Conservation (phyloP, 64 coral and sea anemone species). For the Stichodactyla mertensii region DNA sequence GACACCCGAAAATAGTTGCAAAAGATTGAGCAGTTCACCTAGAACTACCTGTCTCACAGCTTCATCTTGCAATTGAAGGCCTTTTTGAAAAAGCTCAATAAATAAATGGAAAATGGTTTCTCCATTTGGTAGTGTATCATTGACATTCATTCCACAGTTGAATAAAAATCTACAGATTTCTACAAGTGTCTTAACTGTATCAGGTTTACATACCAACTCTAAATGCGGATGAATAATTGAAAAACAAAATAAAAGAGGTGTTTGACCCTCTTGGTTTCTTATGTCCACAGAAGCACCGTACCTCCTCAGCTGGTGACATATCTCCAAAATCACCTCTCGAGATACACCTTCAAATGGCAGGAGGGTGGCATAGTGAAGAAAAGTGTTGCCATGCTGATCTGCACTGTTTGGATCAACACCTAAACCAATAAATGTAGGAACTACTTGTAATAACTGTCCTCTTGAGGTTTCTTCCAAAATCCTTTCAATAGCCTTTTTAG, state of each 20-base stretch:
- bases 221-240: background rate
- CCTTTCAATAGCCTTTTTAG: background rate
- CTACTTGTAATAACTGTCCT: background rate
- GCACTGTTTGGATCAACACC: conserved; percentile 21
- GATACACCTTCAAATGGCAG: background rate
- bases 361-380: background rate
- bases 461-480: background rate
- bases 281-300: background rate
- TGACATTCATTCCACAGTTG: background rate
- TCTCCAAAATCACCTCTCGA: background rate
- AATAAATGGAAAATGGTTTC: background rate
- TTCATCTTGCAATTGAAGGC: background rate
- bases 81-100: background rate
- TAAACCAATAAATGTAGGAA: background rate
- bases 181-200: background rate
- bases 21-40: background rate
- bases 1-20: background rate
- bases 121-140: conserved; percentile 8
- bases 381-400: background rate
- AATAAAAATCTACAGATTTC: background rate
- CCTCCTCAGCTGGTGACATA: background rate
- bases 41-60: background rate
- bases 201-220: background rate
- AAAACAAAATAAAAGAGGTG: conserved; percentile 12
- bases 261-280: background rate